These are phyloP conservation scores for Phrixothrix hirtus DNA, from an alignment of 2,888 invertebrate species.

Conservation along the genomic window DNA sequence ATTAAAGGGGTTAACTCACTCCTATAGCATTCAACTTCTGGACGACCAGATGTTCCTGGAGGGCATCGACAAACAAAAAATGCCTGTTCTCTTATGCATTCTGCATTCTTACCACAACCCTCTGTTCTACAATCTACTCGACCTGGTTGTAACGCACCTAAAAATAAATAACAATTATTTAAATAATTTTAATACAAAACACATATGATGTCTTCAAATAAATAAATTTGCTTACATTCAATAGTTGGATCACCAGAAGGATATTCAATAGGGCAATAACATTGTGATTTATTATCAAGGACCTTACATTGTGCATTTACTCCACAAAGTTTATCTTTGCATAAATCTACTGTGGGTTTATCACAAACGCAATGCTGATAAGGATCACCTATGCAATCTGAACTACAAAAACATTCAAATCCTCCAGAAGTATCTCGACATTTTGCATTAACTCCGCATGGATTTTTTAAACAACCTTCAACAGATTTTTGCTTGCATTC, in stretches of 20 bases:
- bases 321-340: slow-evolving; percentile 79
- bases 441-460: slow-evolving; percentile 82
- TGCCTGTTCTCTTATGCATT: slow-evolving; percentile 82
- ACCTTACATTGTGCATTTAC: slow-evolving; percentile 80
- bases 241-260: slow-evolving; percentile 84
- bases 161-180: slow-evolving; percentile 11
- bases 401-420: slow-evolving; percentile 79
- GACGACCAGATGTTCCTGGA: slow-evolving; percentile 73
- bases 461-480: slow-evolving; percentile 77
- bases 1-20: slow-evolving; percentile 56
- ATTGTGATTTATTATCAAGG: slow-evolving; percentile 70
- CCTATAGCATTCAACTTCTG: slow-evolving; percentile 71
- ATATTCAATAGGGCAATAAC: slow-evolving; percentile 81
- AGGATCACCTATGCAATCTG: slow-evolving; percentile 81
- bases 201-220: too few species aligned
- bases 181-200: background rate
- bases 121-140: slow-evolving; percentile 78
- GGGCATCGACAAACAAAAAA: slow-evolving; percentile 82
- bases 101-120: slow-evolving; percentile 84
- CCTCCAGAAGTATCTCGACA: slow-evolving; percentile 76
- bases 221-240: slow-evolving; percentile 73
- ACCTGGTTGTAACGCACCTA: slow-evolving; percentile 64
- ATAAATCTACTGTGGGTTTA: slow-evolving; percentile 68
- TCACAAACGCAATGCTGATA: slow-evolving; percentile 80
- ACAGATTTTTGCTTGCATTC: slow-evolving; percentile 71